These are phyloP conservation scores for Virgularia gustaviana DNA, from an alignment of 92 coral and sea anemone genomes.

Conservation along the genomic window DNA sequence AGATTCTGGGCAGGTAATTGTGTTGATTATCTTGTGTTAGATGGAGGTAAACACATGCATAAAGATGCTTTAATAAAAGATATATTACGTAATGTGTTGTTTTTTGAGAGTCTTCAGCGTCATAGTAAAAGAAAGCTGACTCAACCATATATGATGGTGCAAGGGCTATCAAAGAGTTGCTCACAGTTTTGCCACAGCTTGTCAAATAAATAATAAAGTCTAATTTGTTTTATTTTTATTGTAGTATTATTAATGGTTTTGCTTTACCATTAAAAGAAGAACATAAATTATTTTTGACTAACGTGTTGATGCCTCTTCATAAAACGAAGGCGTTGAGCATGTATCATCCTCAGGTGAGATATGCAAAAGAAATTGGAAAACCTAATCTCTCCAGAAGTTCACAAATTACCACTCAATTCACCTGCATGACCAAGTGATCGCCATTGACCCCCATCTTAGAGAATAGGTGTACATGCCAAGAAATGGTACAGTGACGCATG, in stretches of 20 bases:
- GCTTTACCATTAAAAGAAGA: conserved; percentile 94
- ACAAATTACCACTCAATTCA: not conserved
- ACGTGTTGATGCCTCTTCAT: conserved; percentile 94
- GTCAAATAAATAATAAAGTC: not conserved
- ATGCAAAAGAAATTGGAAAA: not conserved
- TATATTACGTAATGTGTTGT: too few relatives aligned
- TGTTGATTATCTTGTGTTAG: not conserved
- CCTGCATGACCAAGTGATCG: too few relatives aligned
- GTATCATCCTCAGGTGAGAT: conserved; percentile 96
- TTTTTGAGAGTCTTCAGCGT: too few relatives aligned
- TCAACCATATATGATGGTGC: too few relatives aligned
- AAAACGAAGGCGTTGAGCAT: conserved; percentile 93
- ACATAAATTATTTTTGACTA: conserved; percentile 80
- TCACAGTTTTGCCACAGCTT: too few relatives aligned
- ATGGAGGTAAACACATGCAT: not conserved
- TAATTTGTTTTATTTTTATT: conserved; percentile 1
- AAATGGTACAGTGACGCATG: too few relatives aligned
- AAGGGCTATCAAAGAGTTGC: too few relatives aligned
- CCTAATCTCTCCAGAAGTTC: not conserved
- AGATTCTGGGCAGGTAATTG: conserved; percentile 95
- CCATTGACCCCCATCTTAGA: too few relatives aligned
- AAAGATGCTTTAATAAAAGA: too few relatives aligned
- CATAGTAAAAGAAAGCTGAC: too few relatives aligned
- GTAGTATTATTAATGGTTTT: conserved; percentile 96
- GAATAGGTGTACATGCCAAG: too few relatives aligned